Evolutionary conservation across 2,888 invertebrate species (phyloP).

Genomic region (Heteropelma amictum): DNA sequence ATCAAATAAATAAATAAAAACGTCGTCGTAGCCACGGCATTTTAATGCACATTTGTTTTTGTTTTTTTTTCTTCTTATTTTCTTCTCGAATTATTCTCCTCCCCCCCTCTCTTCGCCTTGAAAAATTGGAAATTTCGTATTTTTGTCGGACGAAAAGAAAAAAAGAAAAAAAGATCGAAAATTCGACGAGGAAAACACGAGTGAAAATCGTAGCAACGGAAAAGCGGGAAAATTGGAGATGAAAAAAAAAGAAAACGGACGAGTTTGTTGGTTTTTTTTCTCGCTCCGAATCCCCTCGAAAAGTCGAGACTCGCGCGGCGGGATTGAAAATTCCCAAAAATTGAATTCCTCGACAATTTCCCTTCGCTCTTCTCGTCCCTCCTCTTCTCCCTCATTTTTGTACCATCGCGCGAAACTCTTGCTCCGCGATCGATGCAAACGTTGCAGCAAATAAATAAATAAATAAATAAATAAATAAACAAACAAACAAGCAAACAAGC

Average conservation of each 20-base stretch:
- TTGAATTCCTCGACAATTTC: background rate
- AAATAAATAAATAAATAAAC: constrained; percentile 30
- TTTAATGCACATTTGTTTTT: no score
- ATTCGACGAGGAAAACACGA: no score
- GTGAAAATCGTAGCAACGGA: constrained; percentile 24
- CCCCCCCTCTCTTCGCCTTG: background rate
- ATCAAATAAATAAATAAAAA: no score
- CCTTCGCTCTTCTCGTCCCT: background rate
- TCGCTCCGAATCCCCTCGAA: background rate
- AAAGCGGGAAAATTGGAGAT: constrained; percentile 22
- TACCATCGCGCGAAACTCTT: no score
- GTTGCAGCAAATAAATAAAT: no score
- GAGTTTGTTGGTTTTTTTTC: background rate
- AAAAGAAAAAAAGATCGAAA: no score
- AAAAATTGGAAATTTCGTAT: background rate
- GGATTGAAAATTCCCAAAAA: background rate
- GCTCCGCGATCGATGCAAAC: no score
- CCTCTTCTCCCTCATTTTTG: background rate
- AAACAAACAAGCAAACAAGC: constrained; percentile 11
- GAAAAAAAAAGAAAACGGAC: no score
- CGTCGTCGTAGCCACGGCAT: constrained; percentile 69
- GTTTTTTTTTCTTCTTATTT: constrained; percentile 48
- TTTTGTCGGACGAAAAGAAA: background rate
- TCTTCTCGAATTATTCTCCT: constrained; percentile 18
- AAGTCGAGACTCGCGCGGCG: constrained; percentile 15